Evolutionary conservation across 2,888 invertebrate species (phyloP), one percentile per base, ranked within the genome.

Genomic region (Sphaeridia pumilis): DNA sequence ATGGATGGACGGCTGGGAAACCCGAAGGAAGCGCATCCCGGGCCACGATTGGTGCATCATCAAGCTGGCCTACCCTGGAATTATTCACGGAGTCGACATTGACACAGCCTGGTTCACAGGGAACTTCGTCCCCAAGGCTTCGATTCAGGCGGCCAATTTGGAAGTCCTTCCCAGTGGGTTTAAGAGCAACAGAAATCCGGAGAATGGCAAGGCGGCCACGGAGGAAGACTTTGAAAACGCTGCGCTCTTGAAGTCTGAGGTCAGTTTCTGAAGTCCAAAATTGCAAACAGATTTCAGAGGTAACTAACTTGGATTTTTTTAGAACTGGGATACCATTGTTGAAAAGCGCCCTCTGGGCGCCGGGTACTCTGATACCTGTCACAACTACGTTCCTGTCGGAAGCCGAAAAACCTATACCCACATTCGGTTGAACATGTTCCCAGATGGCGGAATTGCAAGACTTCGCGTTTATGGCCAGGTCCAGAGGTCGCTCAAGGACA

Each of bases 1-100:
- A 65, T 79, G 78, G 79, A 80, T 80, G 80, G 81, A 80, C 59
- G 81, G 80, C 0, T 81, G 80, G 81, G 80, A 80, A 67, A 80
- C 80, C 0, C 69, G 79, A 14, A 71, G 80, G 50, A 79, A 77
- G 66, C 70, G 80, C 51, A 73, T 73, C 22, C 68, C 75, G 1
- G 80, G 80, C 1, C 79, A 80, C 56, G 80, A 80, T 58, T 80
- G 79, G 78, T 75, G 78, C 58, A 75, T 81, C 54, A 67, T 80
- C 50, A 76, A 76, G 60, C 64, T 80, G 25, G 76, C 75, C 25
- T 70, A 75, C 1, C 75, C 76, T 41, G 77, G 78, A 56, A 69
- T 75, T 22, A 71, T 80, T 49, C 70, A 71, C 68, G 78, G 78
- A 41, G 65, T 78, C 12, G 67, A 76, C 34, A 71, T 79, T 0